Evolutionary conservation across 2,797 vertebrate species (phyloP).

Genomic region (Gallirallus australis): DNA sequence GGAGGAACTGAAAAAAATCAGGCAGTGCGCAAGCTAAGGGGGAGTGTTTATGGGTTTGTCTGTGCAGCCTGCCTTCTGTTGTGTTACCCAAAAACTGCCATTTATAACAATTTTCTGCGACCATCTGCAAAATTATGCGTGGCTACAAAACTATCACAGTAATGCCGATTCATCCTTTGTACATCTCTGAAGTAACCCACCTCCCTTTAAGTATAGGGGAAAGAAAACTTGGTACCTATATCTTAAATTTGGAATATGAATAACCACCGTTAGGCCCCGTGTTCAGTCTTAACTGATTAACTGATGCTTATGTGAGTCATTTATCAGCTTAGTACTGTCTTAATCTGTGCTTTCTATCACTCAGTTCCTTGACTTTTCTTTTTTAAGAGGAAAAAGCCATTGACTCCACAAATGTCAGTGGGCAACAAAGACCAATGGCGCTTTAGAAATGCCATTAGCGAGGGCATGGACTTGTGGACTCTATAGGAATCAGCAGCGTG

Average conservation of each 20-base stretch:
- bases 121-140: not conserved
- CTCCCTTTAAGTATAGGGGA: not conserved
- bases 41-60: not conserved
- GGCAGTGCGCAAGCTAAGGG: not conserved
- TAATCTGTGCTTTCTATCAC: not conserved
- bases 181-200: not conserved
- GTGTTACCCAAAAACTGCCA: not conserved
- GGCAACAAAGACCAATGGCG: not conserved
- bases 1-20: not conserved
- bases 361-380: not conserved
- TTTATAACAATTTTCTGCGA: not conserved
- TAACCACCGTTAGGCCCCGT: rapidly evolving
- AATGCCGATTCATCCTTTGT: not conserved
- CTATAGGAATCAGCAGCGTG: not conserved
- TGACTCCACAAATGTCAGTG: not conserved
- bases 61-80: not conserved
- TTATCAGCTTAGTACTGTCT: not conserved
- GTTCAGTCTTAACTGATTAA: not conserved
- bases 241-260: not conserved
- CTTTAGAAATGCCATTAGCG: not conserved
- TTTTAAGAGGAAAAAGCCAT: not conserved
- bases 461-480: not conserved
- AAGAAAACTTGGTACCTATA: not conserved
- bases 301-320: not conserved
- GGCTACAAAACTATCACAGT: not conserved